phyloP scores from a whole-genome alignment of 2,888 invertebrate species.

The Boloria euphrosyne region DNA sequence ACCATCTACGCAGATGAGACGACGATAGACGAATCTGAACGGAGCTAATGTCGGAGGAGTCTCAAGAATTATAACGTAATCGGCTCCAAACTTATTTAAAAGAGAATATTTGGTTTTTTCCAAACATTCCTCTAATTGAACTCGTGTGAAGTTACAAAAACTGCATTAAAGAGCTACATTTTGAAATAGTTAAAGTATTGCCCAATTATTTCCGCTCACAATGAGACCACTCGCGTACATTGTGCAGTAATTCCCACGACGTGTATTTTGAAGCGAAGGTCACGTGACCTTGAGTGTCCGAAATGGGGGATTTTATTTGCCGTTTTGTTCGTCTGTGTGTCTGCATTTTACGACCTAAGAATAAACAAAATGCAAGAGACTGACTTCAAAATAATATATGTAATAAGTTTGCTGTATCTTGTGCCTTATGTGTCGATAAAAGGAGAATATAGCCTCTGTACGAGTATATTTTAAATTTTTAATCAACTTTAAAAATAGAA shows the following conservation, averaged over 20 bases:
- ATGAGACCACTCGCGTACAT: constrained; percentile 27
- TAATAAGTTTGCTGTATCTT: too few relatives aligned
- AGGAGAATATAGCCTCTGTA: too few relatives aligned
- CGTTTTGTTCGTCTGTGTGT: constrained; percentile 12
- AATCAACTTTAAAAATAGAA: too few relatives aligned
- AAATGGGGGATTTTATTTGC: constrained; percentile 24
- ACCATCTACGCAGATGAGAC: too few relatives aligned
- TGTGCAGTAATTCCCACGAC: constrained; percentile 37
- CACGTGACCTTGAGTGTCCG: constrained; percentile 34
- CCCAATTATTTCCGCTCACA: constrained; percentile 28
- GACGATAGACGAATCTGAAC: too few relatives aligned
- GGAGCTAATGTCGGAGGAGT: too few relatives aligned
- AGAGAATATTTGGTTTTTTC: too few relatives aligned
- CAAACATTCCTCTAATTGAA: background rate
- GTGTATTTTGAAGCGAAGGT: constrained; percentile 35
- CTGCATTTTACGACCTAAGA: background rate
- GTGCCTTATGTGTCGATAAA: too few relatives aligned
- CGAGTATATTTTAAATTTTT: too few relatives aligned
- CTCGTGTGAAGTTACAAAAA: background rate
- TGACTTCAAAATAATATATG: too few relatives aligned
- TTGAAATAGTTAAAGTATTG: constrained; percentile 16
- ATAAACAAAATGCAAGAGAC: background rate
- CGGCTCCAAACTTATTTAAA: background rate
- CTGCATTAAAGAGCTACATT: background rate
- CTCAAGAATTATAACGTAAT: too few relatives aligned